These are phyloP conservation scores for Aromia moschata DNA, from an alignment of 2,888 invertebrate genomes.

Conservation along the genomic window DNA sequence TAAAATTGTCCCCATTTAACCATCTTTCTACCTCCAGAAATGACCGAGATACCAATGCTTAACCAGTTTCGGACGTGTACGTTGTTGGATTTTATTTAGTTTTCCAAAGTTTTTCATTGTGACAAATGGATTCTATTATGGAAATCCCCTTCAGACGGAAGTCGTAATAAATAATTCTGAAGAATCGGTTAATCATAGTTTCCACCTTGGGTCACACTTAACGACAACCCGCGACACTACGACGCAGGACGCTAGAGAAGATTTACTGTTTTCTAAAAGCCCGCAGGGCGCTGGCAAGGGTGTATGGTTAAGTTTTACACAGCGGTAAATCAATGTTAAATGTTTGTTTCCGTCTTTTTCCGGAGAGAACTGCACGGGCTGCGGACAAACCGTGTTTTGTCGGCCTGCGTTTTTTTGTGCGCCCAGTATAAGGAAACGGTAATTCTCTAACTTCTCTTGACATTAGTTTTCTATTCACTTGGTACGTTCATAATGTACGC, in stretches of 20 bases:
- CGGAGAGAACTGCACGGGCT: neutral
- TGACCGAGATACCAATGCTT: too few species aligned
- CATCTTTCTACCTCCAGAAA: too few species aligned
- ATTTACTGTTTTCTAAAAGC: slow-evolving; percentile 29
- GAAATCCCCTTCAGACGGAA: slow-evolving; percentile 28
- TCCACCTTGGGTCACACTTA: slow-evolving; percentile 27
- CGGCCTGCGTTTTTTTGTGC: too few species aligned
- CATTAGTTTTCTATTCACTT: too few species aligned
- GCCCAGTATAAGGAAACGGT: too few species aligned
- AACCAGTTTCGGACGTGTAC: slow-evolving; percentile 2
- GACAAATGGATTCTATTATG: slow-evolving; percentile 31
- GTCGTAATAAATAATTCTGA: slow-evolving; percentile 30
- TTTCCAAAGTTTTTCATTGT: slow-evolving; percentile 29
- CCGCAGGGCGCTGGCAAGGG: slow-evolving; percentile 12
- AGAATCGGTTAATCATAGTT: slow-evolving; percentile 31
- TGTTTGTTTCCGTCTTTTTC: slow-evolving; percentile 16
- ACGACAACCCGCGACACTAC: slow-evolving; percentile 27
- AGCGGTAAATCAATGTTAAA: slow-evolving; percentile 28
- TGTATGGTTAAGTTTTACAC: slow-evolving; percentile 22
- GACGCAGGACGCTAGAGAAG: slow-evolving; percentile 17
- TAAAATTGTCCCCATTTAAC: too few species aligned
- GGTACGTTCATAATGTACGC: too few species aligned
- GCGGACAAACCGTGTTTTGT: neutral
- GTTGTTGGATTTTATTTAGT: slow-evolving; percentile 25
- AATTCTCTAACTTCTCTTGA: too few species aligned